A percentile compares a stretch with the other conserved stretches of the same genome.
Evolutionary conservation across 2,888 invertebrate genomes (phyloP).

Genomic region (Ormyrus thymus): DNA sequence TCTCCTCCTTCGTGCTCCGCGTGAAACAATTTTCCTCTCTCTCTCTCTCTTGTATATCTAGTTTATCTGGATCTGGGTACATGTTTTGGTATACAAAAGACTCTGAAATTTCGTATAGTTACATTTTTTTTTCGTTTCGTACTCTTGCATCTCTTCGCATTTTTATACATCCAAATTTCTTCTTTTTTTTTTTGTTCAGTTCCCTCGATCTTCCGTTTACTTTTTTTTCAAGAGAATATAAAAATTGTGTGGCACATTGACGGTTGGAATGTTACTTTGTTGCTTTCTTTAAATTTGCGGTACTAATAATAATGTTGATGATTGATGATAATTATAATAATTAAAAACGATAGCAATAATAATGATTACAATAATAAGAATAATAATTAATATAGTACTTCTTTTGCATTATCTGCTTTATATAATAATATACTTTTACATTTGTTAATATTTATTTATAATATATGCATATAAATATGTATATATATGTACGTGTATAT

Average conservation of each 20-base stretch:
- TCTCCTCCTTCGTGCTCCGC: neutral
- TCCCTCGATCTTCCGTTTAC: constrained; percentile 48
- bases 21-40: constrained; percentile 20
- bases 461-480: constrained; percentile 63
- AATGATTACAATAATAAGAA: constrained; percentile 67
- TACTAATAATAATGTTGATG: constrained; percentile 64
- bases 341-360: constrained; percentile 62
- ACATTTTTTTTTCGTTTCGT: neutral
- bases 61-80: neutral
- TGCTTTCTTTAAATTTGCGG: constrained; percentile 68
- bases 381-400: constrained; percentile 70
- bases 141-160: neutral
- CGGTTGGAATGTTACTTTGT: constrained; percentile 80
- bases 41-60: neutral
- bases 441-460: constrained; percentile 62
- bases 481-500: constrained; percentile 60
- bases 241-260: constrained; percentile 81
- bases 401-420: constrained; percentile 62
- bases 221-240: constrained; percentile 66
- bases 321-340: constrained; percentile 52
- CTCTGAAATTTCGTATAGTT: constrained; percentile 28
- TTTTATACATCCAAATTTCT: constrained; percentile 28
- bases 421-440: constrained; percentile 65
- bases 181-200: constrained; percentile 40
- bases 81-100: constrained; percentile 40